phyloP scores from a whole-genome alignment of 2,113 vertebrate genomes.

The Rhinolophus sinicus region DNA sequence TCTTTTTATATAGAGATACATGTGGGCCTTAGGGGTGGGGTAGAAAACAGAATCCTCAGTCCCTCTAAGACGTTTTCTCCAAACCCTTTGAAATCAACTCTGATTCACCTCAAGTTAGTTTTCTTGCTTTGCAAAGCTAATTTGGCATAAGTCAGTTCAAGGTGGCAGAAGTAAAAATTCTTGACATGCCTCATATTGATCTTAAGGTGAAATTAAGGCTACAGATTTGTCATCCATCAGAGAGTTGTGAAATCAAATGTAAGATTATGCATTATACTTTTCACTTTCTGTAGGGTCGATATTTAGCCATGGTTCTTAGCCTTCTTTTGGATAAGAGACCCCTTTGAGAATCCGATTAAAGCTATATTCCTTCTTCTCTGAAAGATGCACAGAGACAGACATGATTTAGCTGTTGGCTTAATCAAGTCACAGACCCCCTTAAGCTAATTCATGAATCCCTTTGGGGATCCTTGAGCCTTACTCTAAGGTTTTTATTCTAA shows the following conservation, averaged over 20 bases:
- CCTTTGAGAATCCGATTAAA: background rate
- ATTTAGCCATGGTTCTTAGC: background rate
- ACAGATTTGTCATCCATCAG: background rate
- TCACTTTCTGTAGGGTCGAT: background rate
- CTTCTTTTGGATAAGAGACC: background rate
- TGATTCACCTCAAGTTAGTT: conserved; percentile 32
- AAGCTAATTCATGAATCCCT: background rate
- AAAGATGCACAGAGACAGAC: background rate
- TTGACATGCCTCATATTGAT: background rate
- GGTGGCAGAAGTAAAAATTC: conserved; percentile 17
- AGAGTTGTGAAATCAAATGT: background rate
- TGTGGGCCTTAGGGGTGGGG: background rate
- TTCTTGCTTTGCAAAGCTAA: conserved; percentile 42
- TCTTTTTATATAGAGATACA: background rate
- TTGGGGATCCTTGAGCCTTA: background rate
- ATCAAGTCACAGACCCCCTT: background rate
- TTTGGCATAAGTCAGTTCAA: background rate
- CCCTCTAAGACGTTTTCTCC: background rate
- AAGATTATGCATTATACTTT: background rate
- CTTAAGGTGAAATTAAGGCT: background rate
- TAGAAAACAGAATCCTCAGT: background rate
- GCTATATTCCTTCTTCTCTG: background rate
- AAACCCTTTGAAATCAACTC: conserved; percentile 27
- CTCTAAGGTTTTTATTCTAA: background rate
- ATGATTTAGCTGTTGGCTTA: background rate